A percentile compares a stretch with the other conserved stretches of the same genome.
Conservation (phyloP, 2,888 invertebrate species). For the Onchidella celtica region DNA sequence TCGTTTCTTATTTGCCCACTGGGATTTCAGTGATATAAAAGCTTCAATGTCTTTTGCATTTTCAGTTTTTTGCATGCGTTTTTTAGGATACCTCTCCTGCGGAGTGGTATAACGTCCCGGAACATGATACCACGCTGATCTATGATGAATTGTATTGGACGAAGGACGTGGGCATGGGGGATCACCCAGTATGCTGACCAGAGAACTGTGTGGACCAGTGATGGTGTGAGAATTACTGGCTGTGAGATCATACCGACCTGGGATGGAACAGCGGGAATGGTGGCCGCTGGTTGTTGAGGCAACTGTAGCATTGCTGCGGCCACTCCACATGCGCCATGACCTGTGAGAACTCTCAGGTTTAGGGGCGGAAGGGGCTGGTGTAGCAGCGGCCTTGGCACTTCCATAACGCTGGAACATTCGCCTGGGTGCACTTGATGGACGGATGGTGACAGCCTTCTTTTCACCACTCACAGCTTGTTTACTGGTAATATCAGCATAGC, state of each 20-base stretch:
- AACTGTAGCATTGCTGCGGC: constrained; percentile 53
- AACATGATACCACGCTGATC: constrained; percentile 77
- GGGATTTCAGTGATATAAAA: constrained; percentile 38
- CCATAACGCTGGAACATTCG: constrained; percentile 54
- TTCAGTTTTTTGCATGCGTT: constrained; percentile 51
- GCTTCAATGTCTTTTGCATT: constrained; percentile 42
- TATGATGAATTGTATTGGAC: constrained; percentile 62
- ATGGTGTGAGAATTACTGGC: constrained; percentile 63
- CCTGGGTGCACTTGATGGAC: constrained; percentile 48
- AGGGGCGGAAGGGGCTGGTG: background rate
- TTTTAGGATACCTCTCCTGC: constrained; percentile 50
- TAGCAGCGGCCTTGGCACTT: constrained; percentile 31
- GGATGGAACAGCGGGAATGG: constrained; percentile 59
- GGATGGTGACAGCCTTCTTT: constrained; percentile 31
- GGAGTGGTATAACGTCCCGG: constrained; percentile 74
- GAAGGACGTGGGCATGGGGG: constrained; percentile 60
- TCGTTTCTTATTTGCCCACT: background rate
- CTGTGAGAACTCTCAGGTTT: background rate
- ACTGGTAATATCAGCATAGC: constrained; percentile 12
- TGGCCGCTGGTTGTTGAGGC: constrained; percentile 52
- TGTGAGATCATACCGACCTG: constrained; percentile 65
- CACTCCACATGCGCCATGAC: constrained; percentile 52
- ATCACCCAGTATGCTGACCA: constrained; percentile 65
- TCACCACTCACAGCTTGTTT: background rate
- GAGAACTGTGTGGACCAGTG: constrained; percentile 69